Evolutionary conservation across 2,888 invertebrate genomes (phyloP), one percentile per base, ranked within the genome.

Genomic region (Pogonocherus hispidulus): DNA sequence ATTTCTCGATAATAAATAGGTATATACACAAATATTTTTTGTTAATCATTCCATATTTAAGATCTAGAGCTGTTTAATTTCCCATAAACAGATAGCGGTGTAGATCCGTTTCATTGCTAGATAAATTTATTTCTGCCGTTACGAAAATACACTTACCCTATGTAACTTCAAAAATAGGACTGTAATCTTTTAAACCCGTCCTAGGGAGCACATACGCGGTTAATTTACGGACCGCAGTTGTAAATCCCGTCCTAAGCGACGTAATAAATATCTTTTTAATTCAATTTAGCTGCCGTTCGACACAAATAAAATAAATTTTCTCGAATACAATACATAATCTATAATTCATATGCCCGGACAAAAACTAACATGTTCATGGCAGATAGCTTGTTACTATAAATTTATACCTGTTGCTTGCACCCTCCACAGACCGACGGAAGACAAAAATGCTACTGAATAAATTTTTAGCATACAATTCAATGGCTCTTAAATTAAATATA

Each of bases 301-400:
- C 76, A 76, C 76, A 76, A 81, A 82, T 80, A 80, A 81, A 81
- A 81, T 81, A 81, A 78, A 79, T 81, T 78, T 79, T 77, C 74
- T 72, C 74, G 82, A 82, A 83, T 82, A 83, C 83, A 83, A 83
- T 83, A 81, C 82, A 80, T 81, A 81, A 83, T 83, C 82, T 83
- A 83, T 83, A 83, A 83, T 83, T 83, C 83, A 83, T 83, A 83
- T 79, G 76, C 66, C 74, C 63, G 59, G 63, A 70, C 74, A 78
- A 80, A 78, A 79, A 78, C 73, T 71, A 75, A 72, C 55, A 55
- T 55, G 55, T 55, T 55, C 55, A 55, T 55, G 55, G 55, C 72
- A 71, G 73, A 70, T 67, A 68, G 73, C 78, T 77, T 78, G 79
- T 79, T 79, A 79, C 77, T 69, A 75, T 69, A 75, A 75, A 80